Evolutionary conservation across 2,888 invertebrate genomes (phyloP).

Genomic region (Hypsopygia costalis): DNA sequence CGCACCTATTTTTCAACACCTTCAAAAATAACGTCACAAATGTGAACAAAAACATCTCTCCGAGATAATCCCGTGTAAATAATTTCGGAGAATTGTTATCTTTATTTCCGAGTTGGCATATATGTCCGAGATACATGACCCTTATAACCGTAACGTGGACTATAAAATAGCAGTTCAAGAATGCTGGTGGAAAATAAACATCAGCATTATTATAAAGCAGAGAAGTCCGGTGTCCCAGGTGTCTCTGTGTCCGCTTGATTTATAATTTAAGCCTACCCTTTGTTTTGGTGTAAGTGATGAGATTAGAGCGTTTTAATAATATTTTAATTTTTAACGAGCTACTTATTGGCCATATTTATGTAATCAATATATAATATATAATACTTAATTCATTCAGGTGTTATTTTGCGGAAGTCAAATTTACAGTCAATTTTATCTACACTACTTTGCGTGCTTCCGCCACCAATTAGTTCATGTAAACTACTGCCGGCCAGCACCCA

Average conservation of each 20-base stretch:
- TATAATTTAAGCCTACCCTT: slow-evolving; percentile 54
- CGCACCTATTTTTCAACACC: background rate
- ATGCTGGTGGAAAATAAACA: slow-evolving; percentile 37
- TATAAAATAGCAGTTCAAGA: slow-evolving; percentile 1
- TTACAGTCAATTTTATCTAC: too few relatives aligned
- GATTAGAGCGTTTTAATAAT: slow-evolving; percentile 22
- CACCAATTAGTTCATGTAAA: too few relatives aligned
- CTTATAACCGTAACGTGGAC: background rate
- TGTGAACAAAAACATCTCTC: background rate
- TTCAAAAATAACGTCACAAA: background rate
- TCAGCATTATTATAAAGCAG: slow-evolving; percentile 34
- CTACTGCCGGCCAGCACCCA: too few relatives aligned
- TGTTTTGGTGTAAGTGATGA: slow-evolving; percentile 23
- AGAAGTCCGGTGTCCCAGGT: slow-evolving; percentile 51
- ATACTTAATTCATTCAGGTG: too few relatives aligned
- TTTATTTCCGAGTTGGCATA: background rate
- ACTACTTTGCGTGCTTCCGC: too few relatives aligned
- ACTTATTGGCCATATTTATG: too few relatives aligned
- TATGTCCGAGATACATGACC: background rate
- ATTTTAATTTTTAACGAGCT: too few relatives aligned
- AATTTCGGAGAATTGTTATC: background rate
- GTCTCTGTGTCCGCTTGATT: slow-evolving; percentile 50
- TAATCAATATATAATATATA: too few relatives aligned
- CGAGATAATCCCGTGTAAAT: background rate
- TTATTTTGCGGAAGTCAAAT: too few relatives aligned